phyloP scores from a whole-genome alignment of 2,888 invertebrate species.

The Monochamus alternatus region DNA sequence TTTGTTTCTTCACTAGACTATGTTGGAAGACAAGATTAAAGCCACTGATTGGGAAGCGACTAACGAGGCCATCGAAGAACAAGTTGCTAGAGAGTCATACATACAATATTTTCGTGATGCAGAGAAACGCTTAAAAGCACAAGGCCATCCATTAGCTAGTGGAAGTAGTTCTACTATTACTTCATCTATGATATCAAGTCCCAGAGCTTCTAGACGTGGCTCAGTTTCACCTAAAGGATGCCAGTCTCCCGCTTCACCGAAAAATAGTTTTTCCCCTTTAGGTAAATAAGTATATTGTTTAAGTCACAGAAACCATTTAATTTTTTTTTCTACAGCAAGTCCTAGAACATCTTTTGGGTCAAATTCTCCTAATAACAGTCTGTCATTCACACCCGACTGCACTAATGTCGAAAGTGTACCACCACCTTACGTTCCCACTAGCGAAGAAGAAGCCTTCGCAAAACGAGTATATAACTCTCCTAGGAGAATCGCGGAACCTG shows the following conservation, averaged over 20 bases:
- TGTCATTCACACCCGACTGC: conserved; percentile 47
- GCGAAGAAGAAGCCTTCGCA: conserved; percentile 62
- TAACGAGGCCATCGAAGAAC: conserved; percentile 91
- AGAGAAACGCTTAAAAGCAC: conserved; percentile 67
- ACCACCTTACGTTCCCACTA: conserved; percentile 60
- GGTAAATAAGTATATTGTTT: conserved; percentile 48
- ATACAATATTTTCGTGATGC: conserved; percentile 76
- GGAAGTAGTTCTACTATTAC: conserved; percentile 69
- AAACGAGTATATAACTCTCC: conserved; percentile 62
- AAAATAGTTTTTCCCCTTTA: conserved; percentile 57
- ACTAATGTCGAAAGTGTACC: conserved; percentile 54
- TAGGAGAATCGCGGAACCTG: conserved; percentile 57
- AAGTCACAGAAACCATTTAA: background rate
- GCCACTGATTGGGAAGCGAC: conserved; percentile 95
- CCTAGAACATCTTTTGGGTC: conserved; percentile 55
- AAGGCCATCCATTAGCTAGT: conserved; percentile 65
- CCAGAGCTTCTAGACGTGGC: conserved; percentile 65
- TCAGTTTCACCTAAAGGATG: conserved; percentile 67
- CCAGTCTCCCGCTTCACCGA: conserved; percentile 58
- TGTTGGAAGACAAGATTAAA: conserved; percentile 91
- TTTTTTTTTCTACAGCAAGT: conserved; percentile 52
- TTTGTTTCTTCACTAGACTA: conserved; percentile 74
- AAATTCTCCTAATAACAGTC: conserved; percentile 42
- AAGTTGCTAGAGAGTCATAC: conserved; percentile 89
- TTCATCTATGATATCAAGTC: conserved; percentile 65